Evolutionary conservation across 2,797 vertebrate genomes (phyloP).

Genomic region (Coracias cyanogaster): DNA sequence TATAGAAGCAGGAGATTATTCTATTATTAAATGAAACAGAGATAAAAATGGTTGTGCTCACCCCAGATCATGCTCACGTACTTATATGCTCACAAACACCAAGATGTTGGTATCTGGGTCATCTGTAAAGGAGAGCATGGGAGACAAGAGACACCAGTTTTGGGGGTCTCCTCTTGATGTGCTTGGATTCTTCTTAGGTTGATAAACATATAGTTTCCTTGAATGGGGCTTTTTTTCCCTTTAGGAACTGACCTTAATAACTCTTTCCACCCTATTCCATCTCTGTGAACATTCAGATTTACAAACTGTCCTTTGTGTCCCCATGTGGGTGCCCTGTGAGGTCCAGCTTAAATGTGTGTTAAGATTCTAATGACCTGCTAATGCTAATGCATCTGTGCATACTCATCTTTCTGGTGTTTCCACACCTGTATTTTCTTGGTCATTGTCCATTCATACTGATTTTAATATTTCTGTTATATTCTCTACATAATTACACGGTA

Average conservation of each 20-base stretch:
- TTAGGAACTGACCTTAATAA: background rate
- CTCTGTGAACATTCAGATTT: background rate
- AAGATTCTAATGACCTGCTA: background rate
- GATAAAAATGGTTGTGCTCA: background rate
- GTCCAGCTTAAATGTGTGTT: background rate
- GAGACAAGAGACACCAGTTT: background rate
- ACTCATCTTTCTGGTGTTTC: background rate
- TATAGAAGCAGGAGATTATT: background rate
- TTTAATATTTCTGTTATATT: background rate
- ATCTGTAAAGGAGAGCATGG: background rate
- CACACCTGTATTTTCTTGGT: background rate
- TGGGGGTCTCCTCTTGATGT: background rate
- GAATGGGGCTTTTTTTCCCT: background rate
- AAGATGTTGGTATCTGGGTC: background rate
- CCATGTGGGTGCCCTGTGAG: background rate
- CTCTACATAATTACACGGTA: background rate
- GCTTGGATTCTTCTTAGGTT: background rate
- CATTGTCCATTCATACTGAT: background rate
- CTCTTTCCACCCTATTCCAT: background rate
- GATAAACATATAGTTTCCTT: background rate
- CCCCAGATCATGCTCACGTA: background rate
- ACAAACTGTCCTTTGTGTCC: background rate
- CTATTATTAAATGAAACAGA: background rate
- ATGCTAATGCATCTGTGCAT: background rate
- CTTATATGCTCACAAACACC: background rate